Evolutionary conservation across 2,113 vertebrate species (phyloP).

Genomic region (Microcebus griseorufus): DNA sequence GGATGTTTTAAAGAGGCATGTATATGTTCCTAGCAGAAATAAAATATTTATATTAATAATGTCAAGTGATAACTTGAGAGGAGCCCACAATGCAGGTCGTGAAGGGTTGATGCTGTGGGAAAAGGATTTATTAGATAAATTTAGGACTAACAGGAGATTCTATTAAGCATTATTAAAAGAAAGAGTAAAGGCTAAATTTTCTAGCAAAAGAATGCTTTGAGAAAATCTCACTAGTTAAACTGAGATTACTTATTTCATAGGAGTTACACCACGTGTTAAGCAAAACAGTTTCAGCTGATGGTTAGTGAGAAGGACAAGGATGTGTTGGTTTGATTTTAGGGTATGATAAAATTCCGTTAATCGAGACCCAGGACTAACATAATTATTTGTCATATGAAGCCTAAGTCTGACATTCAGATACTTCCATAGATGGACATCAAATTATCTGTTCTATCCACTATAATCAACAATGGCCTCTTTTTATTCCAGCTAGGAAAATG

Average conservation of each 20-base stretch:
- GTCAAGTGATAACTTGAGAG: not conserved
- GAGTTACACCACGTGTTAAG: not conserved
- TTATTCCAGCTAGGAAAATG: not conserved
- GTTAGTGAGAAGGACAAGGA: not conserved
- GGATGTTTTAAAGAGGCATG: not conserved
- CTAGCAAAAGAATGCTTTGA: not conserved
- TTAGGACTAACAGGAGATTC: not conserved
- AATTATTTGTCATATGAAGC: not conserved
- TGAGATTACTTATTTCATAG: not conserved
- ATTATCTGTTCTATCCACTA: too few relatives aligned
- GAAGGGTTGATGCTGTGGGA: not conserved
- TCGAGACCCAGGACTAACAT: not conserved
- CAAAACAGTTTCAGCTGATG: not conserved
- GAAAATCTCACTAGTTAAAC: not conserved
- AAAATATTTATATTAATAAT: not conserved
- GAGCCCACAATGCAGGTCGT: not conserved
- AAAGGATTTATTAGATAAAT: not conserved
- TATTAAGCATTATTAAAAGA: not conserved
- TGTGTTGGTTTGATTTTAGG: not conserved
- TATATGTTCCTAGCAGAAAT: not conserved
- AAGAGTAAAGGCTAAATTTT: not conserved
- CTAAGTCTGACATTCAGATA: not conserved
- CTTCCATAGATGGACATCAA: not conserved
- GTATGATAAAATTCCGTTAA: not conserved
- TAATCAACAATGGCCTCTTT: not conserved